Conservation (phyloP, 2,797 vertebrate genomes). For the Poeciliopsis gracilis region DNA sequence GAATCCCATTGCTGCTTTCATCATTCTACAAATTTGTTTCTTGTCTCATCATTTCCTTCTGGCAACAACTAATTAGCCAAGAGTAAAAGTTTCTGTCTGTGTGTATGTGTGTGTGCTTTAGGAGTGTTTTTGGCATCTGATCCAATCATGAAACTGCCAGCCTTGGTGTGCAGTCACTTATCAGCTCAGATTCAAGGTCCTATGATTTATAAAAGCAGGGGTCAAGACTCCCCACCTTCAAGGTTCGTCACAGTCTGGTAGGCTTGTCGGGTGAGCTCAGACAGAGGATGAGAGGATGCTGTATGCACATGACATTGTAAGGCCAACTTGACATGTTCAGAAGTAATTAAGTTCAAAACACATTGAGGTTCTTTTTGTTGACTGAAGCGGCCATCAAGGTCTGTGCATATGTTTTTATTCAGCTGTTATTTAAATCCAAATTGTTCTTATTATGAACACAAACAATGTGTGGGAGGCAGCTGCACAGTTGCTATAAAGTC, state of each 20-base stretch:
- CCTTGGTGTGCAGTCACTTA: conserved; percentile 56
- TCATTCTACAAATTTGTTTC: background rate
- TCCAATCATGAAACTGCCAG: conserved; percentile 26
- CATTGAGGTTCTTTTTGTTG: conserved; percentile 24
- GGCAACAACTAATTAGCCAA: background rate
- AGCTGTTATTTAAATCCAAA: background rate
- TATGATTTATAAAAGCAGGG: conserved; percentile 45
- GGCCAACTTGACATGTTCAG: conserved; percentile 63
- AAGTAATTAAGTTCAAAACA: conserved; percentile 41
- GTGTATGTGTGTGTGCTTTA: background rate
- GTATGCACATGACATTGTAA: conserved; percentile 16
- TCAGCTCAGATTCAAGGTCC: conserved; percentile 62
- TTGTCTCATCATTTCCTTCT: background rate
- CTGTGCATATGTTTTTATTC: background rate
- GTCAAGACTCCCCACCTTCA: conserved; percentile 58
- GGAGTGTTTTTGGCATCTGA: background rate
- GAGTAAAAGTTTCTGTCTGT: background rate
- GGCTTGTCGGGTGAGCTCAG: conserved; percentile 7
- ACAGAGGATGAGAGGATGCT: conserved; percentile 10
- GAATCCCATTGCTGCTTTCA: background rate
- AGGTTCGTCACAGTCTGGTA: conserved; percentile 36
- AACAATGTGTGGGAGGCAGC: background rate
- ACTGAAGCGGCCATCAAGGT: background rate
- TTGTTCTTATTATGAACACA: background rate
- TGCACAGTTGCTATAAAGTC: background rate